These are phyloP conservation scores for Autographa gamma DNA, from an alignment of 2,888 invertebrate genomes.

Conservation along the genomic window DNA sequence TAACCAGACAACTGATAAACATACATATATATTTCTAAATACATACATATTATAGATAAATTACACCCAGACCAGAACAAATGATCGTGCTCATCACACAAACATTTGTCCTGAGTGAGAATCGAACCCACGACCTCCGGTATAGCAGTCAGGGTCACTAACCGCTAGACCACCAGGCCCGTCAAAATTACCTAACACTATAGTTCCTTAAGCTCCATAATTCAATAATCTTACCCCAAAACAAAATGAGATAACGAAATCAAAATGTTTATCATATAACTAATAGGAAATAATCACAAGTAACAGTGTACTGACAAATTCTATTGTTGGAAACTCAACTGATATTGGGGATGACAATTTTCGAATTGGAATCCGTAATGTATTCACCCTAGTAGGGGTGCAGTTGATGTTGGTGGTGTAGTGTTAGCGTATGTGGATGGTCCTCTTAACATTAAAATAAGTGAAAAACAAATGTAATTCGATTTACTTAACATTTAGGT, in stretches of 20 bases:
- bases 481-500: too few relatives aligned
- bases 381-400: constrained; percentile 81
- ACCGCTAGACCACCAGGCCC: too few relatives aligned
- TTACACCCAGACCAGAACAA: too few relatives aligned
- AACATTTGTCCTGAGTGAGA: too few relatives aligned
- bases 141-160: too few relatives aligned
- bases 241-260: constrained; percentile 48
- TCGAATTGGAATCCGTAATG: constrained; percentile 84
- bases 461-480: not conserved
- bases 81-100: too few relatives aligned
- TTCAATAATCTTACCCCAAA: constrained; percentile 46
- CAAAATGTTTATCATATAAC: constrained; percentile 71
- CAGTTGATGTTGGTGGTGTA: constrained; percentile 33
- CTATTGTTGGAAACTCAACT: constrained; percentile 77
- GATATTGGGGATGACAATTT: constrained; percentile 86
- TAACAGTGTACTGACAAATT: constrained; percentile 79
- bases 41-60: too few relatives aligned
- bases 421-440: constrained; percentile 50
- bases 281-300: constrained; percentile 84
- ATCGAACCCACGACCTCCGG: too few relatives aligned
- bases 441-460: constrained; percentile 13
- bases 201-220: constrained; percentile 28
- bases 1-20: too few relatives aligned
- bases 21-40: too few relatives aligned
- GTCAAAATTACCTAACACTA: too few relatives aligned